Conservation (phyloP, 2,797 vertebrate genomes). For the Enteromius mattozi region DNA sequence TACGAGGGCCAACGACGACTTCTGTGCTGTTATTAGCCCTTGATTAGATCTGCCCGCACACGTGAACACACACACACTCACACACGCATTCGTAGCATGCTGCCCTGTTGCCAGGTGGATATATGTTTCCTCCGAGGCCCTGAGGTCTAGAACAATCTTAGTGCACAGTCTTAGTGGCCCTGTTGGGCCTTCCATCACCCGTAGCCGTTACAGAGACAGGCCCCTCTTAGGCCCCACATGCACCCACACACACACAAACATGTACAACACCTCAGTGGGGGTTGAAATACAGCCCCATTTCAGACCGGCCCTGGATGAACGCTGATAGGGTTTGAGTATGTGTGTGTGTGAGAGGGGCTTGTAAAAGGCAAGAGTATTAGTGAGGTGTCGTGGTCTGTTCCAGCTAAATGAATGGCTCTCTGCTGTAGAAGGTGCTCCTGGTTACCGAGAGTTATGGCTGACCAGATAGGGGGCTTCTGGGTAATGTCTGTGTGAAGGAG, state of each 20-base stretch:
- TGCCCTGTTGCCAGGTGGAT: constrained; percentile 67
- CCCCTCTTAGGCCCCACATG: constrained; percentile 58
- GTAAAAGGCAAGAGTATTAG: constrained; percentile 52
- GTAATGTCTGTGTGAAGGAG: constrained; percentile 46
- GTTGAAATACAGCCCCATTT: constrained; percentile 59
- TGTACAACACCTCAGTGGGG: constrained; percentile 59
- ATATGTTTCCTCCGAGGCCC: constrained; percentile 73
- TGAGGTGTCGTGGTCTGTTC: constrained; percentile 33
- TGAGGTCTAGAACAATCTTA: constrained; percentile 90
- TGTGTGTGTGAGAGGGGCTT: constrained; percentile 46
- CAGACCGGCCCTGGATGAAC: constrained; percentile 51
- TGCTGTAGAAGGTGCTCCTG: constrained; percentile 40
- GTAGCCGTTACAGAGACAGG: constrained; percentile 59
- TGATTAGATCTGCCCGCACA: constrained; percentile 93
- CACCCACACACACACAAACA: constrained; percentile 33
- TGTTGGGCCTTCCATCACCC: constrained; percentile 64
- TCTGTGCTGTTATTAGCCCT: constrained; percentile 94
- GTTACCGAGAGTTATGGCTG: constrained; percentile 39
- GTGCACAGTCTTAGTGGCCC: constrained; percentile 74
- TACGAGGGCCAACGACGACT: constrained; percentile 91
- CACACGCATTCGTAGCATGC: constrained; percentile 64
- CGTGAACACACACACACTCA: constrained; percentile 66
- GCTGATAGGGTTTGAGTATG: constrained; percentile 49
- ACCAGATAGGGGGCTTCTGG: constrained; percentile 35
- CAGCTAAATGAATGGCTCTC: constrained; percentile 45